Evolutionary conservation across 2,888 invertebrate species (phyloP), one percentile per base, ranked within the genome.

Genomic region (Sarcophaga subvicina): DNA sequence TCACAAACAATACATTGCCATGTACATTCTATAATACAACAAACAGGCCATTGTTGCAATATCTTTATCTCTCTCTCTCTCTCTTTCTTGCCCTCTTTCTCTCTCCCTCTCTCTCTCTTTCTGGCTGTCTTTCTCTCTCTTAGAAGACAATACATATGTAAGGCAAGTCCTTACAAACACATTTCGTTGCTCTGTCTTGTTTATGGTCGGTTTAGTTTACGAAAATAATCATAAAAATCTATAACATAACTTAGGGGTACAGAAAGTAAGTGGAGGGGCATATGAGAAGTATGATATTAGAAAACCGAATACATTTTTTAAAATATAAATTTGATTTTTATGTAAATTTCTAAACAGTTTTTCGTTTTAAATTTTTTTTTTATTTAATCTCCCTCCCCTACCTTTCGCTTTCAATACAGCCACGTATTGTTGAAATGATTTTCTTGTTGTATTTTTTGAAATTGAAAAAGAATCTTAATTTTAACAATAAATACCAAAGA

Each of bases 301-400:
- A 63, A 75, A 76, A 77, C 85, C 60, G 67, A 82, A 83, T 60
- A 67, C 17, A 81, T 66, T 85, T 71, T 62, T 73, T 66, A 83
- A 87, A 63, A 87, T 88, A 88, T 83, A 88, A 88, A 89, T 89
- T 89, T 86, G 87, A 88, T 89, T 89, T 89, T 89, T 89, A 89
- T 89, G 89, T 85, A 89, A 89, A 89, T 89, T 88, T 83, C 82
- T 59, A 17, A 59, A 59, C 76, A 73, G 75, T 37, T 37, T 37
- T 37, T 37, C 37, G 37, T 37, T 37, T 37, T 37, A 37, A 37
- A 37, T 37, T 37, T 37, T 37, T 27, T 37, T 37, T 37, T 37
- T 37, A 37, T 86, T 85, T 64, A 69, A 87, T 85, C 87, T 82
- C 83, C 81, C 80, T 85, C 80, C 67, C 82, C 54, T 59, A 6